A percentile compares a stretch with the other conserved stretches of the same genome.
phyloP scores from a whole-genome alignment of 2,797 vertebrate species.

The Protonibea diacanthus region DNA sequence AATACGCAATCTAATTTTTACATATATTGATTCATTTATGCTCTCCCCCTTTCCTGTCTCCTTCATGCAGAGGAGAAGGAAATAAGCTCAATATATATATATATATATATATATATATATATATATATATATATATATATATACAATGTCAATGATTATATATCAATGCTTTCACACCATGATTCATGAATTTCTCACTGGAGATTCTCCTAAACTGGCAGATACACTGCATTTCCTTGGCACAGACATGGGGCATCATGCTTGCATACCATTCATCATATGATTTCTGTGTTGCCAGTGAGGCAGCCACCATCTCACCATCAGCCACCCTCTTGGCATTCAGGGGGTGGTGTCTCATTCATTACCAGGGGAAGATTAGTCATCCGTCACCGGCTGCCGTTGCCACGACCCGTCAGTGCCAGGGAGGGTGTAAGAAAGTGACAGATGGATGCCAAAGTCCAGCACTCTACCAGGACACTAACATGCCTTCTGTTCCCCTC shows the following conservation, averaged over 20 bases:
- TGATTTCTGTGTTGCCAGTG: constrained; percentile 55
- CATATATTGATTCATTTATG: constrained; percentile 32
- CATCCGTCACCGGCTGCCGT: constrained; percentile 73
- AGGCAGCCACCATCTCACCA: constrained; percentile 53
- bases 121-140: no score
- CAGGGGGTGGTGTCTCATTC: constrained; percentile 71
- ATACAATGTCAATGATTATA: no score
- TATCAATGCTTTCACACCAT: constrained; percentile 6
- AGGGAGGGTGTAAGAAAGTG: constrained; percentile 70
- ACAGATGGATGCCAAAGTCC: constrained; percentile 78
- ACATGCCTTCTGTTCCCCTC: constrained; percentile 54
- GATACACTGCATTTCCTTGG: constrained; percentile 34
- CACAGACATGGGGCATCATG: constrained; percentile 36
- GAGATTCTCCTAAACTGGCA: constrained; percentile 38
- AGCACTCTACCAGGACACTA: constrained; percentile 54
- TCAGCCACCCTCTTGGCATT: constrained; percentile 73
- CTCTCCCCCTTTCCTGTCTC: constrained; percentile 24
- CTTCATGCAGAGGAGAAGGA: constrained; percentile 5
- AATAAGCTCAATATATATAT: background rate
- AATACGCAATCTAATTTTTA: constrained; percentile 47
- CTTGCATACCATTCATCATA: constrained; percentile 58
- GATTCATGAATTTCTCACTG: constrained; percentile 35
- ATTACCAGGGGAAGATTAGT: constrained; percentile 79
- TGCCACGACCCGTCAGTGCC: constrained; percentile 67
- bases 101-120: no score